Evolutionary conservation across 2,113 vertebrate species (phyloP).

Genomic region (Fregetta grallaria): DNA sequence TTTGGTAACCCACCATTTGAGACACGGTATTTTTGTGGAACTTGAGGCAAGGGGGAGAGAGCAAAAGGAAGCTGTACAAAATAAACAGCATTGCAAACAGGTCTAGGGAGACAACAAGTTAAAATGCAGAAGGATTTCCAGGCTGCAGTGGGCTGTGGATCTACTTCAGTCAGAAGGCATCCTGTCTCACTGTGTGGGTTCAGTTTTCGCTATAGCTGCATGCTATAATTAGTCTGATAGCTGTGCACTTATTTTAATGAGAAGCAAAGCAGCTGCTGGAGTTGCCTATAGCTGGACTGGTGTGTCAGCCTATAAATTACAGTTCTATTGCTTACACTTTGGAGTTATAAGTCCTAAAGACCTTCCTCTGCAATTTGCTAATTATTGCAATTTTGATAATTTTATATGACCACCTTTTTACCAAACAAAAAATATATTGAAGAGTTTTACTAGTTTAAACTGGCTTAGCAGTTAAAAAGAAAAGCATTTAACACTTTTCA

Average conservation of each 20-base stretch:
- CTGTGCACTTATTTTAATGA: conserved; percentile 33
- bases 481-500: neutral
- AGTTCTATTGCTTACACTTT: neutral
- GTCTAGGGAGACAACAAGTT: neutral
- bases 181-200: neutral
- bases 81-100: neutral
- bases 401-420: neutral
- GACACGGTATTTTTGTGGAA: neutral
- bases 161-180: neutral
- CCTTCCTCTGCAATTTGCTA: neutral
- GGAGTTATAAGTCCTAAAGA: neutral
- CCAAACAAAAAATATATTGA: neutral
- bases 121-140: neutral
- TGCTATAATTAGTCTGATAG: conserved; percentile 38
- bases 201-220: neutral
- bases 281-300: neutral
- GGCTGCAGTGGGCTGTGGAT: neutral
- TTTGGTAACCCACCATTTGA: neutral
- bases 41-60: neutral
- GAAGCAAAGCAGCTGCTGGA: conserved; percentile 1
- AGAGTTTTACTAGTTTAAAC: neutral
- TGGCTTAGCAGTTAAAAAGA: neutral
- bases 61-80: neutral
- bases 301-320: conserved; percentile 13
- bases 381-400: conserved; percentile 29